Conservation (phyloP, 2,797 vertebrate genomes). For the Yasuhikotakia modesta region DNA sequence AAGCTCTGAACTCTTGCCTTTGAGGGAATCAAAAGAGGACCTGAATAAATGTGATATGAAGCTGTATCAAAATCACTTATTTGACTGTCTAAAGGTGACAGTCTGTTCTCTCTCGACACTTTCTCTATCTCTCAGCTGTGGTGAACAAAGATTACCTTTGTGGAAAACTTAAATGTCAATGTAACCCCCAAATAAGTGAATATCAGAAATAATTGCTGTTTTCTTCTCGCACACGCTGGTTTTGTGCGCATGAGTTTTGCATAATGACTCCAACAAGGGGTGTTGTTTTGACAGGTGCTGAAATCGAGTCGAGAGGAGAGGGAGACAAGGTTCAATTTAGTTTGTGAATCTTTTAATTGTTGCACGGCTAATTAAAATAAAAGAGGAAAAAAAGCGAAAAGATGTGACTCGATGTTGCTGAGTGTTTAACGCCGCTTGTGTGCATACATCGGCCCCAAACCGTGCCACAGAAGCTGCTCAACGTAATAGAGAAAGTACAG, state of each 20-base stretch:
- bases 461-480: constrained; percentile 87
- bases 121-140: constrained; percentile 44
- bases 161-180: constrained; percentile 90
- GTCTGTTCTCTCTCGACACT: constrained; percentile 46
- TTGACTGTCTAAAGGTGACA: constrained; percentile 45
- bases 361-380: constrained; percentile 97
- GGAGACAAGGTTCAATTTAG: constrained; percentile 99
- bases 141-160: constrained; percentile 83
- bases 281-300: constrained; percentile 99
- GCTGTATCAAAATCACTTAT: constrained; percentile 40
- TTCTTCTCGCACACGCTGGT: constrained; percentile 90
- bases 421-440: constrained; percentile 91
- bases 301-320: constrained; percentile 95
- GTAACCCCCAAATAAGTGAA: constrained; percentile 97
- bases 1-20: constrained; percentile 3
- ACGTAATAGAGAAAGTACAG: constrained; percentile 67
- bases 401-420: constrained; percentile 87
- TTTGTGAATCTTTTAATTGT: constrained; percentile 99
- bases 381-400: constrained; percentile 72
- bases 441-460: constrained; percentile 91
- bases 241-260: constrained; percentile 93
- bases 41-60: constrained; percentile 34
- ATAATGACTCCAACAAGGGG: constrained; percentile 95
- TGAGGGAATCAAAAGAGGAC: constrained; percentile 18
- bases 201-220: constrained; percentile 99